phyloP scores from a whole-genome alignment of 2,888 invertebrate species.

The Troides oblongomaculatus region DNA sequence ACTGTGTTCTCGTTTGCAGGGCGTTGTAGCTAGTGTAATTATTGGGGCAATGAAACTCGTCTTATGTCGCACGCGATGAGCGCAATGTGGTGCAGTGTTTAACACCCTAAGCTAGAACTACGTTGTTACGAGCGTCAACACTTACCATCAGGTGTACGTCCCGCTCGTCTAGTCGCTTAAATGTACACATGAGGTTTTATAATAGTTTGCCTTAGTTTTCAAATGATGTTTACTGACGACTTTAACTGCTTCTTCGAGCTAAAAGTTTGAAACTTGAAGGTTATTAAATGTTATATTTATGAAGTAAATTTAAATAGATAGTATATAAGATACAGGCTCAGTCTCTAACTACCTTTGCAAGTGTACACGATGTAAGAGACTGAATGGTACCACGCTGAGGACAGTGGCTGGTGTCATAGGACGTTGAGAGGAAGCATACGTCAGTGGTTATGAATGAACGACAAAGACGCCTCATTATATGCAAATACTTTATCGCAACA shows the following conservation, averaged over 20 bases:
- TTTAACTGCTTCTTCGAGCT: not conserved
- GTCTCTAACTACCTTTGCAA: not conserved
- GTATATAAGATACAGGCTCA: not conserved
- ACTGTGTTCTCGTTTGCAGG: too few species aligned
- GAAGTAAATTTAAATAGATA: not conserved
- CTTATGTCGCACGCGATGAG: too few species aligned
- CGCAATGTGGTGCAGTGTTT: too few species aligned
- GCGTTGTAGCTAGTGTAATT: too few species aligned
- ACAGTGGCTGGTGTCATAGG: not conserved
- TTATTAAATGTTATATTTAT: not conserved
- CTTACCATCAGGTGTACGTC: too few species aligned
- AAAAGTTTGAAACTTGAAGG: not conserved
- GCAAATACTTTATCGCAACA: constrained; percentile 66
- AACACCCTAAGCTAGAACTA: too few species aligned
- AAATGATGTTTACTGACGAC: too few species aligned
- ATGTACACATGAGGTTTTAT: not conserved
- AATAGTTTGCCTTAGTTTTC: too few species aligned
- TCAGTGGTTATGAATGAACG: constrained; percentile 55
- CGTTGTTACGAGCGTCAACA: too few species aligned
- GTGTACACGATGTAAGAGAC: not conserved
- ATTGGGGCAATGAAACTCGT: too few species aligned
- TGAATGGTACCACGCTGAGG: not conserved
- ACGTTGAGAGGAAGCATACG: not conserved
- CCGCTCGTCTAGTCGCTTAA: not conserved
- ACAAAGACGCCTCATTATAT: constrained; percentile 59